Evolutionary conservation across 2,888 invertebrate genomes (phyloP).

Genomic region (Melolontha melolontha): DNA sequence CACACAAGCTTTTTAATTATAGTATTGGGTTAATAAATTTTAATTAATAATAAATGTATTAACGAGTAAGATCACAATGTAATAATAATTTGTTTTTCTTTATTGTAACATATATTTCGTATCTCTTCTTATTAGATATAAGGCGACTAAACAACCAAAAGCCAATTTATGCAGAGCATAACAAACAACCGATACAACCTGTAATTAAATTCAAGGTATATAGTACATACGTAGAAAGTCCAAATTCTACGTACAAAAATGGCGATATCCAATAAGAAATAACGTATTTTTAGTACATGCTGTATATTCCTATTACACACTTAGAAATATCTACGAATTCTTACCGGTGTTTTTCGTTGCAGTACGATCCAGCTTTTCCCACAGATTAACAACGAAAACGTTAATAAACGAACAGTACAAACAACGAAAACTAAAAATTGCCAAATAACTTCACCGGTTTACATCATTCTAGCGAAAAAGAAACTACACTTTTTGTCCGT

Average conservation of each 20-base stretch:
- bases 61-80: too few relatives aligned
- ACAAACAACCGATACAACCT: constrained; percentile 4
- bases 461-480: constrained; percentile 15
- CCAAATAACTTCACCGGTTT: not conserved
- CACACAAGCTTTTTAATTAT: too few relatives aligned
- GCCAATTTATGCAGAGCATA: not conserved
- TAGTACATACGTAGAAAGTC: not conserved
- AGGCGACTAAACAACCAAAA: not conserved
- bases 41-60: too few relatives aligned
- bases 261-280: too few relatives aligned
- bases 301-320: not conserved
- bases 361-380: constrained; percentile 48
- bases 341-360: constrained; percentile 48
- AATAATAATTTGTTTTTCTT: too few relatives aligned
- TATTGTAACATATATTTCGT: not conserved
- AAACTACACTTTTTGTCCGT: not conserved
- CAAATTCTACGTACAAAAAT: not conserved
- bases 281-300: not conserved
- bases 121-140: not conserved
- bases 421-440: not conserved
- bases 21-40: too few relatives aligned
- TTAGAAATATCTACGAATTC: constrained; percentile 14
- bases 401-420: constrained; percentile 1
- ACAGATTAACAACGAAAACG: not conserved
- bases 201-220: constrained; percentile 4